phyloP scores from a whole-genome alignment of 2,113 vertebrate genomes.

The Platycercus adscitus region DNA sequence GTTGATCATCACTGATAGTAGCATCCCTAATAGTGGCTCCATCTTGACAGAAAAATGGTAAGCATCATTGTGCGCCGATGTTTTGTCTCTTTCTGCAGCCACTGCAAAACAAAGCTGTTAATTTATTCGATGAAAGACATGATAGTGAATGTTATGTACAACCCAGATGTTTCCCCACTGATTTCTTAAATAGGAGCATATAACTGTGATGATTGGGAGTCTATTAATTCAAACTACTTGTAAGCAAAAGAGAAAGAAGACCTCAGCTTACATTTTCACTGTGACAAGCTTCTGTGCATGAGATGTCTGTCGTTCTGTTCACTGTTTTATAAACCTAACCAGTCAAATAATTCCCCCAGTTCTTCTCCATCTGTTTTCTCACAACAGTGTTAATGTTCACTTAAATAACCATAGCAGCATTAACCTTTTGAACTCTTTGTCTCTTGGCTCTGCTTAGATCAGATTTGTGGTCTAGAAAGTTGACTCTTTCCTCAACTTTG shows the following conservation, averaged over 20 bases:
- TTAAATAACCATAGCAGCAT: slow-evolving; percentile 36
- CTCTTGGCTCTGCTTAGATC: slow-evolving; percentile 23
- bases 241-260: slow-evolving; percentile 30
- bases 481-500: slow-evolving; percentile 34
- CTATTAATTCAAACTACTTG: slow-evolving; percentile 34
- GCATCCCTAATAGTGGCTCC: slow-evolving; percentile 37
- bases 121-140: slow-evolving; percentile 67
- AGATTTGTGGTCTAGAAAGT: slow-evolving; percentile 35
- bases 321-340: not conserved
- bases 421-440: slow-evolving; percentile 54
- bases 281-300: not conserved
- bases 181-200: slow-evolving; percentile 56
- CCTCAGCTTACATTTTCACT: not conserved
- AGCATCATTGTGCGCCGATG: slow-evolving; percentile 14
- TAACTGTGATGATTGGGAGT: slow-evolving; percentile 31
- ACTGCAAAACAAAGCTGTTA: slow-evolving; percentile 55
- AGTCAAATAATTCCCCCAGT: not conserved
- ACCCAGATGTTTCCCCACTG: slow-evolving; percentile 71
- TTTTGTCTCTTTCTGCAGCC: slow-evolving; percentile 48
- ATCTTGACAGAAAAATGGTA: slow-evolving; percentile 62
- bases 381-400: slow-evolving; percentile 17
- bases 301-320: not conserved
- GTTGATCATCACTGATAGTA: slow-evolving; percentile 47
- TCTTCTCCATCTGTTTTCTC: slow-evolving; percentile 35
- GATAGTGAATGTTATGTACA: not conserved